Evolutionary conservation across 2,113 vertebrate species (phyloP).

Genomic region (Protobothrops mucrosquamatus): DNA sequence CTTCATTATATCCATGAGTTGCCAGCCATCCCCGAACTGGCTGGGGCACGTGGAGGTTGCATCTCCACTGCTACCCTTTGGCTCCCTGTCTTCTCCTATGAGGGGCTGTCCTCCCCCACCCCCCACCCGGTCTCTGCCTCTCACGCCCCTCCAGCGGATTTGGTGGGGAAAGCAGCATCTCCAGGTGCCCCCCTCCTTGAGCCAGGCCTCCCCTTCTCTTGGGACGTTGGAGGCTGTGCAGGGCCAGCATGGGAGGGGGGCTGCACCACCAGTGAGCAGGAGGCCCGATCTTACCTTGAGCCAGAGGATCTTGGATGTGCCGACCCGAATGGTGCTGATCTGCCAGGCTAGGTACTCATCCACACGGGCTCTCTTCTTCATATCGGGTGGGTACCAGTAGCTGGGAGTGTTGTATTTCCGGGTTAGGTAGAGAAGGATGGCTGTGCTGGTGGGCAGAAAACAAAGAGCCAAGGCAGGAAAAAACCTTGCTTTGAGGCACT

Average conservation of each 20-base stretch:
- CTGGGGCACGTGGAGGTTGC: background rate
- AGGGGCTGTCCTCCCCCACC: background rate
- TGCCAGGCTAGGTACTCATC: conserved; percentile 85
- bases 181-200: background rate
- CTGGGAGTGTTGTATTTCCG: conserved; percentile 75
- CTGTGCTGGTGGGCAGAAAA: conserved; percentile 58
- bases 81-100: background rate
- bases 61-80: background rate
- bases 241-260: accelerated
- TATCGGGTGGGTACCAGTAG: conserved; percentile 82
- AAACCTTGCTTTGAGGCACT: background rate
- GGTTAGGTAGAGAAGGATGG: conserved; percentile 76
- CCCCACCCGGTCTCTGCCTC: background rate
- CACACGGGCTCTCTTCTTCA: conserved; percentile 67
- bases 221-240: background rate
- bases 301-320: conserved; percentile 74
- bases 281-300: conserved; percentile 55
- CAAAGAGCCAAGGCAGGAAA: background rate
- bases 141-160: background rate
- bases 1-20: background rate
- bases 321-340: conserved; percentile 64
- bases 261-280: background rate
- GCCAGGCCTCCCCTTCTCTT: background rate
- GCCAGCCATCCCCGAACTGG: background rate
- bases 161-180: background rate